These are phyloP conservation scores for Hypotaenidia philippensis DNA, from an alignment of 2,797 vertebrate genomes.

Conservation along the genomic window DNA sequence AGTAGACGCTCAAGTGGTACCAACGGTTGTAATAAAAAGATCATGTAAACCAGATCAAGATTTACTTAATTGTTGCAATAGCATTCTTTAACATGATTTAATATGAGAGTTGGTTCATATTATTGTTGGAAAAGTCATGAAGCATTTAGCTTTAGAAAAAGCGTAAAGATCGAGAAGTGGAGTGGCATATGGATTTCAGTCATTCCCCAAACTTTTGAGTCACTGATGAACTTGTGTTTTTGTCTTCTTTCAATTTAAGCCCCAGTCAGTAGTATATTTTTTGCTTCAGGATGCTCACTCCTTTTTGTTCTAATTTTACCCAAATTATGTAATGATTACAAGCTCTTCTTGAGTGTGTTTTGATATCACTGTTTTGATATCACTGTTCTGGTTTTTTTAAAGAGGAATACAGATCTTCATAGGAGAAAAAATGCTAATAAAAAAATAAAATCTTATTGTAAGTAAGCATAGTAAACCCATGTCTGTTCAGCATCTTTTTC, in stretches of 20 bases:
- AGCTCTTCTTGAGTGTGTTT: neutral
- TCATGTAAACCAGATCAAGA: neutral
- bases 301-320: neutral
- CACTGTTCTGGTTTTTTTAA: neutral
- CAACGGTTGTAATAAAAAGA: neutral
- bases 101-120: neutral
- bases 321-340: neutral
- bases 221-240: neutral
- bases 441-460: neutral
- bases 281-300: neutral
- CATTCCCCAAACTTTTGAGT: neutral
- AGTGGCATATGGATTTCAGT: neutral
- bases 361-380: neutral
- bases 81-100: neutral
- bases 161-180: neutral
- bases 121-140: neutral
- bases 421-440: neutral
- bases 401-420: neutral
- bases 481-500: neutral
- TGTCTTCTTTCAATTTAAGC: neutral
- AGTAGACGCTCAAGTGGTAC: neutral
- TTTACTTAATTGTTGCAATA: neutral
- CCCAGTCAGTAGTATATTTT: neutral
- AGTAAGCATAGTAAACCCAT: neutral
- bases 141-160: neutral